A percentile compares a stretch with the other conserved stretches of the same genome.
Conservation (phyloP, 2,888 invertebrate species). For the Baccha elongata region DNA sequence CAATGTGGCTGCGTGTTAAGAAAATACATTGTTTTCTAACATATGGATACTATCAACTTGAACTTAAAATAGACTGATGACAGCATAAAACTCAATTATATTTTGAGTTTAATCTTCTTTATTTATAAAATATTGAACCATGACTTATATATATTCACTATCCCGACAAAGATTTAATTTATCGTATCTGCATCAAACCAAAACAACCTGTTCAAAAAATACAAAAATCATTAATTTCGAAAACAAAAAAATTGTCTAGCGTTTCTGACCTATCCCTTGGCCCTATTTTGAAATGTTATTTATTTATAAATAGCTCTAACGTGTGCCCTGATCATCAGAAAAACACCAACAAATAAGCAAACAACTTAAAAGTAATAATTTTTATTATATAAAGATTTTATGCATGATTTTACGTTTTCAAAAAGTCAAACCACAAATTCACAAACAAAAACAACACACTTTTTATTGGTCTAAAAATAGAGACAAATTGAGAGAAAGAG, state of each 20-base stretch:
- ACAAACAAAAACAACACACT: constrained; percentile 8
- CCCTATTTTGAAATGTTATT: constrained; percentile 50
- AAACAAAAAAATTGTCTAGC: constrained; percentile 19
- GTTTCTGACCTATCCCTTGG: constrained; percentile 71
- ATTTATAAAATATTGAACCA: constrained; percentile 20
- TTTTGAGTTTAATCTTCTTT: constrained; percentile 30
- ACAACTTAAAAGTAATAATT: constrained; percentile 33
- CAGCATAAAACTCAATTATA: constrained; percentile 41
- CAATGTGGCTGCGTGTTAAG: background rate
- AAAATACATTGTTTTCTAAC: no score
- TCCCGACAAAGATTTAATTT: background rate
- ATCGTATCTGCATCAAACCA: background rate
- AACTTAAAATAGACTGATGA: constrained; percentile 63
- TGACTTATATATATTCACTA: background rate
- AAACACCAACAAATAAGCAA: constrained; percentile 3
- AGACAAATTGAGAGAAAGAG: background rate
- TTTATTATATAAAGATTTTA: constrained; percentile 28
- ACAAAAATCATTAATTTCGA: constrained; percentile 41
- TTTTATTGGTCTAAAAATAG: constrained; percentile 63
- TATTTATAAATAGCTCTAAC: constrained; percentile 42
- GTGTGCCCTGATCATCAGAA: constrained; percentile 43
- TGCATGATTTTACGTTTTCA: constrained; percentile 35
- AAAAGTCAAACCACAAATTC: constrained; percentile 33
- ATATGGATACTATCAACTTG: constrained; percentile 17
- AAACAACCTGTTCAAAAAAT: constrained; percentile 63